phyloP scores from a whole-genome alignment of 2,888 invertebrate genomes.

The Ennomos fuscantarius region DNA sequence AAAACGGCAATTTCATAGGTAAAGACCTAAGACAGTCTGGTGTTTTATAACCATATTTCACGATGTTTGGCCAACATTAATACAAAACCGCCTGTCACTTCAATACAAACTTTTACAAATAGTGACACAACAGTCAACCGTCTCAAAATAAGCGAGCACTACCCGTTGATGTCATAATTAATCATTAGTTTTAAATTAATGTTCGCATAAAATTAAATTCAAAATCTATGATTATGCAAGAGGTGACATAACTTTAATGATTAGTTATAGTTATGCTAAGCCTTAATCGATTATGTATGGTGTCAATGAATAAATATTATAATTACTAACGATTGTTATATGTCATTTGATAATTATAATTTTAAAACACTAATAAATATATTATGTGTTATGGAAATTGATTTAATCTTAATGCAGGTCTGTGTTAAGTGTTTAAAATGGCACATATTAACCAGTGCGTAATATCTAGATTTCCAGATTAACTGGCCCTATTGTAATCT shows the following conservation, averaged over 20 bases:
- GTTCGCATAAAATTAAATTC: slow-evolving; percentile 35
- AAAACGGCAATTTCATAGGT: no score
- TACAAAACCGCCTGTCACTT: no score
- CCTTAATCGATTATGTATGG: slow-evolving; percentile 17
- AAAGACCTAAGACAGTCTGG: no score
- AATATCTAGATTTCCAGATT: no score
- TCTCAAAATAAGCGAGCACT: slow-evolving; percentile 21
- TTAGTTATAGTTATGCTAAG: slow-evolving; percentile 10
- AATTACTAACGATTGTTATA: slow-evolving; percentile 17
- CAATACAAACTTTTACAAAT: slow-evolving; percentile 7
- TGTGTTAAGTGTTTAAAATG: no score
- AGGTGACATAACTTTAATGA: slow-evolving; percentile 34
- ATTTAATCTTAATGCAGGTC: no score
- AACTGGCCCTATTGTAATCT: no score
- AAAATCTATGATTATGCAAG: slow-evolving; percentile 35
- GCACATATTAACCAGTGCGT: no score
- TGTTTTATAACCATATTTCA: no score
- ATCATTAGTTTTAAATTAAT: slow-evolving; percentile 36
- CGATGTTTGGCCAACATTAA: no score
- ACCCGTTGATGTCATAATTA: slow-evolving; percentile 39
- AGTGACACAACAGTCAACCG: slow-evolving; percentile 19
- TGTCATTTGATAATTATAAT: slow-evolving; percentile 15
- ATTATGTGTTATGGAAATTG: not conserved
- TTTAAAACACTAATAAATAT: slow-evolving; percentile 6
- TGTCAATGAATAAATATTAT: slow-evolving; percentile 17